Conservation (phyloP, 1,140 invertebrate species). For the Whitmania pigra region DNA sequence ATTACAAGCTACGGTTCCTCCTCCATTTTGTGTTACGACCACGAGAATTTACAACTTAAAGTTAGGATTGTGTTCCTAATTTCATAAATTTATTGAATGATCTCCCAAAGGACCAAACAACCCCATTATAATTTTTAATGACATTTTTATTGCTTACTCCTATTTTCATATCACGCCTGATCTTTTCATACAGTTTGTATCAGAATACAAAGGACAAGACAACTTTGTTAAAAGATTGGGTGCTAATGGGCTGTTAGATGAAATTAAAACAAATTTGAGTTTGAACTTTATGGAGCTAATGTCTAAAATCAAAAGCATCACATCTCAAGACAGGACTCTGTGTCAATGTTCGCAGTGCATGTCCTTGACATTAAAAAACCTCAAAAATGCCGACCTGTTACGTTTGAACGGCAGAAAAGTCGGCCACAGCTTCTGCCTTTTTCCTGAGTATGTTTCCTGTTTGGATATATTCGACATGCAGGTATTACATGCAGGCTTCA, state of each 20-base stretch:
- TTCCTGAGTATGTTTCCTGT: not conserved
- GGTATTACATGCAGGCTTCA: not conserved
- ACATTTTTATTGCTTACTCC: too few species aligned
- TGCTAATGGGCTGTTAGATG: not conserved
- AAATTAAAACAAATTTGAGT: not conserved
- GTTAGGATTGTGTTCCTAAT: not conserved
- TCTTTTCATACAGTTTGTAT: conserved; percentile 5
- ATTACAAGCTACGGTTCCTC: not conserved
- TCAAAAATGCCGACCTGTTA: not conserved
- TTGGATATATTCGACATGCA: conserved; percentile 5
- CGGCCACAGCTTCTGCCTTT: not conserved
- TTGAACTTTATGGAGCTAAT: not conserved
- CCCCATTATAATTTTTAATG: too few species aligned
- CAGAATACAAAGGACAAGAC: conserved; percentile 11
- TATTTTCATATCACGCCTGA: not conserved
- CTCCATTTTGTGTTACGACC: not conserved
- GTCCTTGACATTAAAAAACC: not conserved
- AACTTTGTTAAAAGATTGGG: not conserved
- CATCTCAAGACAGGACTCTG: not conserved
- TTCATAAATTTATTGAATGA: not conserved
- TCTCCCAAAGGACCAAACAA: too few species aligned
- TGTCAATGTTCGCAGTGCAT: not conserved
- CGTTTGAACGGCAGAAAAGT: not conserved
- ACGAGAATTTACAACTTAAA: too few species aligned
- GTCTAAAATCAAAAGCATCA: conserved; percentile 5